Percentiles rank a stretch among this genome's conserved stretches.
Conservation (phyloP, 2,888 invertebrate genomes). For the Electrophaes corylata region DNA sequence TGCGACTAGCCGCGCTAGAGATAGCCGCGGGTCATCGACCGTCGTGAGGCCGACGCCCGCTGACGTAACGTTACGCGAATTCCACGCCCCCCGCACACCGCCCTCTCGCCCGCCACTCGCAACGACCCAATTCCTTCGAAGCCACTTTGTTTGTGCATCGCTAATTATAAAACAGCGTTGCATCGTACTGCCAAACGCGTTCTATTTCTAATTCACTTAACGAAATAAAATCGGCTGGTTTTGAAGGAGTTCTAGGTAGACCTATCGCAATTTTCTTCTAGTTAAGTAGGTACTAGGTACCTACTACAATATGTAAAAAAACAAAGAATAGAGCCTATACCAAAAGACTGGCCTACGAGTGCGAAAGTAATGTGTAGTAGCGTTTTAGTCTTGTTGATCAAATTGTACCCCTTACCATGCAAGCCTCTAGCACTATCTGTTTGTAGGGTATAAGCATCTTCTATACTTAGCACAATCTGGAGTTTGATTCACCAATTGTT, state of each 20-base stretch:
- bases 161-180: constrained; percentile 77
- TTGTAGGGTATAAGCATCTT: too few relatives aligned
- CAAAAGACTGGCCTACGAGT: too few relatives aligned
- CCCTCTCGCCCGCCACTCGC: constrained; percentile 54
- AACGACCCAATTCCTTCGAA: constrained; percentile 81
- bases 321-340: not conserved
- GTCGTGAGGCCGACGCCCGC: constrained; percentile 79
- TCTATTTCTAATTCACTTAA: constrained; percentile 70
- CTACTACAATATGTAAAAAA: not conserved
- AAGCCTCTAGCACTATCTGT: too few relatives aligned
- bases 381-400: too few relatives aligned
- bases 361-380: too few relatives aligned
- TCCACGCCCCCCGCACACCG: constrained; percentile 62
- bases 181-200: constrained; percentile 68
- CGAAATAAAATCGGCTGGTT: constrained; percentile 50
- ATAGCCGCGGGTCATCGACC: constrained; percentile 81
- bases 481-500: too few relatives aligned
- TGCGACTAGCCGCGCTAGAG: constrained; percentile 73
- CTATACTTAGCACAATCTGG: too few relatives aligned
- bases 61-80: constrained; percentile 84
- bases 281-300: not conserved
- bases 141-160: constrained; percentile 80
- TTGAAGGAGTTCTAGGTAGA: constrained; percentile 32
- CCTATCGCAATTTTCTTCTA: constrained; percentile 10
- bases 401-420: too few relatives aligned